These are phyloP conservation scores for Hapalemur alaotrensis DNA, from an alignment of 2,797 vertebrate genomes.

Conservation along the genomic window DNA sequence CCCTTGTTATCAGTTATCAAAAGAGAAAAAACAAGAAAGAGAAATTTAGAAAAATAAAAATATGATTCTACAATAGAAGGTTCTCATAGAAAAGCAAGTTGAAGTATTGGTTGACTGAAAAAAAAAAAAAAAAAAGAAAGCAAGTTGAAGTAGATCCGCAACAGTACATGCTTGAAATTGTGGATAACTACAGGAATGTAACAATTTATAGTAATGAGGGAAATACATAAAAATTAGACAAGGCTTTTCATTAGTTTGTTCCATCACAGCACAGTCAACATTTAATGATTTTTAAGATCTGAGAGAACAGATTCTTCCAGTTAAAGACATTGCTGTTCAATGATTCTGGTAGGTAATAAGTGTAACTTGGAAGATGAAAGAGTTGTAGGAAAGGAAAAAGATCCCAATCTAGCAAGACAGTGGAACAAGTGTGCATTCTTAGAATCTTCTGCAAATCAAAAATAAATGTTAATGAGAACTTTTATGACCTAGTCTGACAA, in stretches of 20 bases:
- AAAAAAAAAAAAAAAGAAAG: background rate
- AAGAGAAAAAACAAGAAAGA: background rate
- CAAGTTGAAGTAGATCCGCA: background rate
- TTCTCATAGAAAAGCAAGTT: background rate
- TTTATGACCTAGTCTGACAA: background rate
- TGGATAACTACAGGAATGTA: background rate
- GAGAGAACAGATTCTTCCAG: background rate
- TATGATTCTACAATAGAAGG: background rate
- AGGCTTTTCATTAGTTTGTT: background rate
- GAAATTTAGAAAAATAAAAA: background rate
- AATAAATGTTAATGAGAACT: background rate
- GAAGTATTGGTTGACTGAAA: background rate
- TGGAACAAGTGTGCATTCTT: background rate
- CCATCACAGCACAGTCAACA: background rate
- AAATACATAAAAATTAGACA: background rate
- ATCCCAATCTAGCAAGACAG: background rate
- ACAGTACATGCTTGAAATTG: background rate
- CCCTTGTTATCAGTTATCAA: background rate
- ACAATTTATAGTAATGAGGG: background rate
- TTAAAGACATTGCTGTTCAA: background rate
- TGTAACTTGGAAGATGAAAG: background rate
- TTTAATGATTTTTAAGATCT: background rate
- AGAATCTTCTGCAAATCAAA: background rate
- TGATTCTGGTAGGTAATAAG: background rate
- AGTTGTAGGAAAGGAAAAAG: background rate